A percentile compares a stretch with the other conserved stretches of the same genome.
Evolutionary conservation across 64 coral and sea anemone species (phyloP).

Genomic region (Catalaphyllia jardinei): DNA sequence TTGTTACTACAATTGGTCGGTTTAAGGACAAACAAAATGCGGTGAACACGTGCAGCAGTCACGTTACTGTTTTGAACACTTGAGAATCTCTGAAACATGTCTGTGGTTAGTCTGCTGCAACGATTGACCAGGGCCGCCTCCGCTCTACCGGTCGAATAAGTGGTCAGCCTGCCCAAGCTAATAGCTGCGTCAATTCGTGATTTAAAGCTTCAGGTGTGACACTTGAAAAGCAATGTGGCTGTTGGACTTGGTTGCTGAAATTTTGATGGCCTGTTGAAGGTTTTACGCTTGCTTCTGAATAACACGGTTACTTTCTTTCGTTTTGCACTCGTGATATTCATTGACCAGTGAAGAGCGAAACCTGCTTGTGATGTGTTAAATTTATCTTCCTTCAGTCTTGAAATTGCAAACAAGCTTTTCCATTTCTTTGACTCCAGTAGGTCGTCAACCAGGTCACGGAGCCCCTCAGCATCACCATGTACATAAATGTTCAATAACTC

Average conservation of each 20-base stretch:
- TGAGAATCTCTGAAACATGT: background rate
- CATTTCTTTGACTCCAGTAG: conserved; percentile 20
- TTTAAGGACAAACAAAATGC: background rate
- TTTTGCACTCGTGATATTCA: conserved; percentile 49
- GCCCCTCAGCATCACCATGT: conserved; percentile 5
- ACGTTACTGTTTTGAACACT: background rate
- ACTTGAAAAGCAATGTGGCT: conserved; percentile 37
- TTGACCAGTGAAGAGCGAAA: conserved; percentile 14
- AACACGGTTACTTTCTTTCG: conserved; percentile 28
- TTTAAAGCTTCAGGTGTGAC: conserved; percentile 6
- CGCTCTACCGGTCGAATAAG: conserved; percentile 24
- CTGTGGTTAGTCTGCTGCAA: background rate
- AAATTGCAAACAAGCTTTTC: conserved; percentile 4
- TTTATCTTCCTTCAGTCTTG: background rate
- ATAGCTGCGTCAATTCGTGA: conserved; percentile 19
- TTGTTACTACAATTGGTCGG: too few species aligned
- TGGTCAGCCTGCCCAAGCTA: conserved; percentile 16
- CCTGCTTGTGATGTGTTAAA: background rate
- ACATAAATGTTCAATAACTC: conserved; percentile 8
- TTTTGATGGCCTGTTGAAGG: conserved; percentile 22
- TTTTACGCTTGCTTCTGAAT: conserved; percentile 15
- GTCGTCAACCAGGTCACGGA: conserved; percentile 7
- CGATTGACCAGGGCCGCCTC: background rate
- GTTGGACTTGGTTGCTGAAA: conserved; percentile 33
- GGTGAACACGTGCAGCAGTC: background rate